phyloP scores from a whole-genome alignment of 2,797 vertebrate species.

The Falco peregrinus region DNA sequence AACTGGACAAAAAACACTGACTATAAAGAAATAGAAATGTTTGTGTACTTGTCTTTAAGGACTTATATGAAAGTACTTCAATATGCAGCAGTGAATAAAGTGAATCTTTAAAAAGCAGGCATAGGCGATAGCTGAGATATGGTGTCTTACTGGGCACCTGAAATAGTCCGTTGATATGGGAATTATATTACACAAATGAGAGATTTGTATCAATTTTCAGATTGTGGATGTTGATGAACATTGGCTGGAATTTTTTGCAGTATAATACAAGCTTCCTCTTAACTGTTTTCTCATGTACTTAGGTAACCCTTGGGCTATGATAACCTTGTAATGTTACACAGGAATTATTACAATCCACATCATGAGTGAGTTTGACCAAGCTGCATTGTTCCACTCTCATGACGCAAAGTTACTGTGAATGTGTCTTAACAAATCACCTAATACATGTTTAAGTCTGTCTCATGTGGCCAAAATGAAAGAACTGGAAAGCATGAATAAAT shows the following conservation, averaged over 20 bases:
- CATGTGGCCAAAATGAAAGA: not conserved
- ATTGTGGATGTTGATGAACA: not conserved
- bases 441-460: not conserved
- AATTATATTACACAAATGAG: not conserved
- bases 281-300: not conserved
- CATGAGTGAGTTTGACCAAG: conserved; percentile 21
- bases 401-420: not conserved
- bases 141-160: not conserved
- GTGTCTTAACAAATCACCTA: not conserved
- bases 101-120: not conserved
- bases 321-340: not conserved
- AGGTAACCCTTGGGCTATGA: not conserved
- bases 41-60: not conserved
- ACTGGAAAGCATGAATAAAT: not conserved
- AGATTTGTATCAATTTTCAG: not conserved
- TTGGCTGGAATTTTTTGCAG: not conserved
- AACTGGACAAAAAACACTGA: not conserved
- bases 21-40: not conserved
- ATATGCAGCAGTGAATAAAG: not conserved
- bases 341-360: conserved; percentile 22
- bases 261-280: not conserved
- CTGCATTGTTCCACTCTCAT: not conserved
- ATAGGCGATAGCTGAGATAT: not conserved
- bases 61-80: not conserved
- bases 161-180: not conserved